These are phyloP conservation scores for Nanorana parkeri DNA, from an alignment of 2,113 vertebrate genomes.

Conservation along the genomic window DNA sequence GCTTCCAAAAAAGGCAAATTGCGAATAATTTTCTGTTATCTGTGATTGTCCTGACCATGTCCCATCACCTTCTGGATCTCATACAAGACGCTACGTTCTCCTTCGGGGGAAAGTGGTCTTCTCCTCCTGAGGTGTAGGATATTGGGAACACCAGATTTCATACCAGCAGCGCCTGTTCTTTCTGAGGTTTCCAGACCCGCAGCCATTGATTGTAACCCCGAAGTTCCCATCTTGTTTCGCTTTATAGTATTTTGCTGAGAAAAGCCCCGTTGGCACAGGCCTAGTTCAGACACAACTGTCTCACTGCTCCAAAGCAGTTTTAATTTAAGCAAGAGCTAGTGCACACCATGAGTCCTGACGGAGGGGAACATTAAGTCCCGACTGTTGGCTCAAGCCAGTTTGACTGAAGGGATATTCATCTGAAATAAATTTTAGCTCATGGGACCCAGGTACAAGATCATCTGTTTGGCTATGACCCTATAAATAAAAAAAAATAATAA, in stretches of 20 bases:
- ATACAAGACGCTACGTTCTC: neutral
- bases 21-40: neutral
- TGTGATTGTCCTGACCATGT: neutral
- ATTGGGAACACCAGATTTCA: neutral
- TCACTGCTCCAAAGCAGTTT: neutral
- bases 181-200: neutral
- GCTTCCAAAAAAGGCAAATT: conserved; percentile 7
- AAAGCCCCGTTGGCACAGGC: neutral
- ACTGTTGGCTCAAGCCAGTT: conserved; percentile 75
- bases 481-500: conserved; percentile 44
- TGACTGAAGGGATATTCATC: conserved; percentile 87
- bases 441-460: conserved; percentile 68
- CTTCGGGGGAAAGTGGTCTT: neutral
- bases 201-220: neutral
- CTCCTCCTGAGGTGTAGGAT: conserved; percentile 17
- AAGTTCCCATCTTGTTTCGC: conserved; percentile 2
- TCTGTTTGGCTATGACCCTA: conserved; percentile 75
- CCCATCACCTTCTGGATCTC: conserved; percentile 14
- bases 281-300: neutral
- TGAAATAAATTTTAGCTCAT: conserved; percentile 86
- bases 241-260: neutral
- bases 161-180: neutral
- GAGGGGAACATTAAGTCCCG: conserved; percentile 68
- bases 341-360: conserved; percentile 90
- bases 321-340: conserved; percentile 83